A percentile compares a stretch with the other conserved stretches of the same genome.
These are phyloP conservation scores for Catocala sponsa DNA, from an alignment of 2,888 invertebrate species.

Conservation along the genomic window DNA sequence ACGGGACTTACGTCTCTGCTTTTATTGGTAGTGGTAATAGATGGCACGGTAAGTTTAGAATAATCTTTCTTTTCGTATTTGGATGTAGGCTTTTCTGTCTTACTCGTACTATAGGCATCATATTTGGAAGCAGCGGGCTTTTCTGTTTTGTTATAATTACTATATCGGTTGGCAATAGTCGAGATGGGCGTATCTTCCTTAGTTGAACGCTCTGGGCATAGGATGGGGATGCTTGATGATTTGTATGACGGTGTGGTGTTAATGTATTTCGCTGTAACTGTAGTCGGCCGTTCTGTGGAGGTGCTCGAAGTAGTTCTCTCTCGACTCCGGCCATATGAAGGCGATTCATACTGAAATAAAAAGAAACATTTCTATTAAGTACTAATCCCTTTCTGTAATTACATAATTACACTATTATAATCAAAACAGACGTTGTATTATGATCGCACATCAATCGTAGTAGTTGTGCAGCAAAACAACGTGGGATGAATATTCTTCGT, in stretches of 20 bases:
- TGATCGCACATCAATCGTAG: conserved; percentile 10
- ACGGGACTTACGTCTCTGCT: conserved; percentile 89
- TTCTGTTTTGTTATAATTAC: conserved; percentile 60
- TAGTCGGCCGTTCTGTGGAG: conserved; percentile 72
- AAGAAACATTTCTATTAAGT: conserved; percentile 22
- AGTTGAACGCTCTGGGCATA: conserved; percentile 70
- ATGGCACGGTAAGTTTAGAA: conserved; percentile 76
- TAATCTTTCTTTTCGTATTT: conserved; percentile 85
- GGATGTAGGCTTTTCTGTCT: conserved; percentile 57
- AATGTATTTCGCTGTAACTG: conserved; percentile 82
- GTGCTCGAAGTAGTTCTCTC: conserved; percentile 65
- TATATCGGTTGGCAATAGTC: conserved; percentile 78
- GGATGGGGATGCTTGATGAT: conserved; percentile 82
- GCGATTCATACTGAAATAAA: conserved; percentile 79
- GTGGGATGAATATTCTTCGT: conserved; percentile 66
- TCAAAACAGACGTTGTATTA: conserved; percentile 7
- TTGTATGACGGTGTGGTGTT: conserved; percentile 77
- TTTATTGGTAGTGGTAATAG: conserved; percentile 68
- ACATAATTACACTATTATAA: neutral
- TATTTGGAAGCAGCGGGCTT: conserved; percentile 64
- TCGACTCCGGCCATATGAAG: conserved; percentile 75
- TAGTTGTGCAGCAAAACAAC: conserved; percentile 18
- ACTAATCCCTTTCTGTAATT: neutral
- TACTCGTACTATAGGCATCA: conserved; percentile 55
- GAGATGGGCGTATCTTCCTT: conserved; percentile 81